Conservation (phyloP, 2,797 vertebrate genomes). For the Neostethus bicornis region DNA sequence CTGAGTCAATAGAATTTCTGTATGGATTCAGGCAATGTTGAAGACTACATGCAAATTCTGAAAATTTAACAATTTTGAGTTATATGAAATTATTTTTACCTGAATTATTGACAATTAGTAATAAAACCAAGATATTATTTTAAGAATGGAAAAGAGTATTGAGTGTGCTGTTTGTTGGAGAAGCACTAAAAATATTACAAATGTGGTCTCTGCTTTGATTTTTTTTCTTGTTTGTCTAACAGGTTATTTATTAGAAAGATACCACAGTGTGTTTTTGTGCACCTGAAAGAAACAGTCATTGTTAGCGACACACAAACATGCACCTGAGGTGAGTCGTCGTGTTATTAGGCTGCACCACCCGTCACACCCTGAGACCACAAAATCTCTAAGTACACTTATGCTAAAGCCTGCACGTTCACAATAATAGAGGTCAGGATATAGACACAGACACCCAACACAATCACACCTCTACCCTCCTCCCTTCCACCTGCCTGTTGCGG, state of each 20-base stretch:
- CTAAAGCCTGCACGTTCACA: constrained; percentile 29
- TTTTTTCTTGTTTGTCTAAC: constrained; percentile 10
- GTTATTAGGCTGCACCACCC: constrained; percentile 3
- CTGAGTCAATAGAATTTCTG: no score
- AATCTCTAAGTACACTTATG: constrained; percentile 27
- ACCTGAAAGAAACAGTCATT: constrained; percentile 2
- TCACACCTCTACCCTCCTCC: constrained; percentile 7
- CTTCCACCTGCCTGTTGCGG: constrained; percentile 22
- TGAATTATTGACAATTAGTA: neutral
- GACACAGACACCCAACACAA: constrained; percentile 25
- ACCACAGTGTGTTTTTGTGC: constrained; percentile 6
- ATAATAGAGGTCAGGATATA: constrained; percentile 22
- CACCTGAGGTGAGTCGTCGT: constrained; percentile 3
- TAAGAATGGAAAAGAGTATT: neutral
- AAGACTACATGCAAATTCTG: neutral
- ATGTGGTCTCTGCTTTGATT: constrained; percentile 1
- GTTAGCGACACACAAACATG: constrained; percentile 3
- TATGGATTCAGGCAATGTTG: neutral
- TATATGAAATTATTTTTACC: no score
- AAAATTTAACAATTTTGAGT: no score
- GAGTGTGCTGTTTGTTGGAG: neutral
- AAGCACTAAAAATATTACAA: constrained; percentile 1
- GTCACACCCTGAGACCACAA: constrained; percentile 45
- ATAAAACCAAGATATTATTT: neutral
- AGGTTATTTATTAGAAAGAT: constrained; percentile 1